Percentiles rank a stretch among this genome's conserved stretches.
These are phyloP conservation scores for Melanaphis sacchari DNA, from an alignment of 1,140 invertebrate species.

Conservation along the genomic window DNA sequence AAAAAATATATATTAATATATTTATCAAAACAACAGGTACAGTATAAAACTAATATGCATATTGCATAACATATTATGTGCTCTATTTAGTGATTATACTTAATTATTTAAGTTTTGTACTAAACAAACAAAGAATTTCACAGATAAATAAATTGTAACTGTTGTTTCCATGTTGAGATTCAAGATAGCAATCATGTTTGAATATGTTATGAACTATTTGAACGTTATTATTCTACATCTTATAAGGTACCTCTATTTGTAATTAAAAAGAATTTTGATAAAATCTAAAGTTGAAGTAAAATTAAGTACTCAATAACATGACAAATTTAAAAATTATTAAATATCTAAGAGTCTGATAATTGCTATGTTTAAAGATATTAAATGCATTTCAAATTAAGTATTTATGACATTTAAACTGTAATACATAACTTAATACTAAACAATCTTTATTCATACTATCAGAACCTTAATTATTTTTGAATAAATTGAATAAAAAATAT, in stretches of 20 bases:
- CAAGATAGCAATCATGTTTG: slow-evolving; percentile 36
- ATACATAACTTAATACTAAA: neutral
- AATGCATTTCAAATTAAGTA: slow-evolving; percentile 32
- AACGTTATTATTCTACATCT: slow-evolving; percentile 27
- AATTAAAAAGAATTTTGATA: slow-evolving; percentile 29
- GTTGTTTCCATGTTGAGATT: neutral
- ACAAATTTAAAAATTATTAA: neutral
- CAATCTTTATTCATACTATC: neutral
- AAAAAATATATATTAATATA: neutral
- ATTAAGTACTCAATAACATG: neutral
- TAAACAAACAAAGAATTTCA: slow-evolving; percentile 37
- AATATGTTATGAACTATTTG: slow-evolving; percentile 25
- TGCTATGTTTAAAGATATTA: neutral
- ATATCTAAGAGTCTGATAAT: neutral
- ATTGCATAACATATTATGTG: slow-evolving; percentile 21
- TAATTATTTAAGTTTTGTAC: slow-evolving; percentile 51
- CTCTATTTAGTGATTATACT: slow-evolving; percentile 52
- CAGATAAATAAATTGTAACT: slow-evolving; percentile 29
- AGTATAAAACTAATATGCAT: slow-evolving; percentile 45
- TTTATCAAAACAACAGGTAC: slow-evolving; percentile 47
- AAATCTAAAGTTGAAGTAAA: slow-evolving; percentile 35
- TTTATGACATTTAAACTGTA: neutral
- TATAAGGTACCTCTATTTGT: slow-evolving; percentile 36
- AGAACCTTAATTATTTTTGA: neutral
- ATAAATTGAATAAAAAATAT: no score